Percentiles rank a stretch among this genome's conserved stretches.
phyloP scores from a whole-genome alignment of 2,113 vertebrate species.

The Strix uralensis region DNA sequence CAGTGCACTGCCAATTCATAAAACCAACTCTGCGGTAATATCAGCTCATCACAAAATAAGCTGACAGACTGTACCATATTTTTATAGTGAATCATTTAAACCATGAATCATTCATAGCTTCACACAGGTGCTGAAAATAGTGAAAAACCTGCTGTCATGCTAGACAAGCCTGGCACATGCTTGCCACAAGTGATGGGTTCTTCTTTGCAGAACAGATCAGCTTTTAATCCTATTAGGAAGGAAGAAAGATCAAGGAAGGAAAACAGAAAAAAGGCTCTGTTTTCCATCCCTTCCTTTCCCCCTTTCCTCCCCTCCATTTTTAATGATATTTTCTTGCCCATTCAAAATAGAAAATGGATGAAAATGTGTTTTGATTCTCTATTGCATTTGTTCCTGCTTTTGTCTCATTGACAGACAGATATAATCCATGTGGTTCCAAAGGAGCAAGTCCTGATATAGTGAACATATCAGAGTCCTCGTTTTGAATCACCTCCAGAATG shows the following conservation, averaged over 20 bases:
- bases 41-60: conserved; percentile 45
- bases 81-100: conserved; percentile 59
- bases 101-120: conserved; percentile 55
- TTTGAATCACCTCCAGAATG: neutral
- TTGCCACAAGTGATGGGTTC: neutral
- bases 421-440: neutral
- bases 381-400: neutral
- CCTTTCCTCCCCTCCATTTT: neutral
- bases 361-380: neutral
- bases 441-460: neutral
- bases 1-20: conserved; percentile 45
- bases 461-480: neutral
- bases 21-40: conserved; percentile 36
- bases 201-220: neutral
- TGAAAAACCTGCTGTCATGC: conserved; percentile 15
- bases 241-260: neutral
- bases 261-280: neutral
- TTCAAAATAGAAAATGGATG: neutral
- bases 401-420: neutral
- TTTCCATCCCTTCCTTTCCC: neutral
- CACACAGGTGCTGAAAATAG: conserved; percentile 53
- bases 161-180: conserved; percentile 28
- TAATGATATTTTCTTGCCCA: neutral
- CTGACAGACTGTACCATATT: conserved; percentile 43
- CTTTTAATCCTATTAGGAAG: conserved; percentile 3